Evolutionary conservation across 2,797 vertebrate genomes (phyloP), one percentile per base, ranked within the genome.

Genomic region (Hydrophis major): DNA sequence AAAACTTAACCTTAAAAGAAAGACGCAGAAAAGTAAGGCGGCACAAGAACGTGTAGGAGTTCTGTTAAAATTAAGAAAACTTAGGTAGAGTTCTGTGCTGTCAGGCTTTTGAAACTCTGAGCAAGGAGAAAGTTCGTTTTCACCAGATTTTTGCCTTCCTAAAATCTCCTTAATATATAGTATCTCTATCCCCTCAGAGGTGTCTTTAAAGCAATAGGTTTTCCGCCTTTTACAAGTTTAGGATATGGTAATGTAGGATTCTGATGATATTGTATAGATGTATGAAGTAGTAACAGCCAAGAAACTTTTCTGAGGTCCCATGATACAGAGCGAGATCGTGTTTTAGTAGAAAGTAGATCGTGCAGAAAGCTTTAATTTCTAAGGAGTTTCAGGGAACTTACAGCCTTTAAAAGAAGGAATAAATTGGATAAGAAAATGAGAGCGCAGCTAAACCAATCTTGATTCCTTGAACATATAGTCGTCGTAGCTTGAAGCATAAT

Each of bases 281-380:
- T 22, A 4, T 56, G 55, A 66, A 90, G 37, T 7, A 66, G 60
- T 86, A 90, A 32, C 0, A 63, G 32, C 90, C 94, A 78, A 1
- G 27, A 88, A 93, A 93, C 91, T 90, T 95, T 95, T 74, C 63
- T 91, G 92, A 90, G 42, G 90, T 96, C 93, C 50, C 50, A 2
- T 66, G 66, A 90, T 89, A 88, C 78, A 94, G 92, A 91, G 88
- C 32, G 50, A 91, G 50, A 53, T 90, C 78, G 83, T 95, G 95
- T 92, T 89, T 94, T 92, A 50, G 50, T 50, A 50, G 50, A 50
- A 50, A 50, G 50, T 50, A 50, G 50, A 50, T 95, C 88, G 87
- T 57, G 32, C 66, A 63, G 42, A 92, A 92, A 92, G 20, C n/a
- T 89, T 95, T 92, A 90, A 56, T 92, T 92, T 56, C 16, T 18